Base-by-base conservation (phyloP, 1,140 invertebrate species). In the Orius laevigatus region DNA sequence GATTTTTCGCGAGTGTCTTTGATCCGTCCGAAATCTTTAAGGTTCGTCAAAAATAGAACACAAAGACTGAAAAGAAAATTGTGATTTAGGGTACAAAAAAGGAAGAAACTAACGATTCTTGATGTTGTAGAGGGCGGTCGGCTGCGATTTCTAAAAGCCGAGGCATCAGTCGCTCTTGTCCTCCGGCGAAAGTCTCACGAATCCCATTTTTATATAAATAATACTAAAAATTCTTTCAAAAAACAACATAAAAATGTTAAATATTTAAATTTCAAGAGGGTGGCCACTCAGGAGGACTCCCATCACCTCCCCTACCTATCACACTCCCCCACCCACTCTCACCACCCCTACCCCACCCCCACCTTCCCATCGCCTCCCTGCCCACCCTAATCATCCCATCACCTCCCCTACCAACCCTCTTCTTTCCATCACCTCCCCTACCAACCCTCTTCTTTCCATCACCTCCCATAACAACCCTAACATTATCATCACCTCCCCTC, bases 161-260 rank as follows among this genome's bases (percentile, higher is more conserved):
- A 16, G 86, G 81, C 12, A 88, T 69, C 42, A 92, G 63, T 78
- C 73, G 3, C 77, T 70, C 66, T 91, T 87, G 56, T 83, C 76
- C 10, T 78, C 75, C 33, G 75, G 64, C 31, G 79, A 71, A 53
- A 92, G 66, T 52, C 89, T 66, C 1, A 87, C 85, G 70, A 78
- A 94, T n/a, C 89, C 88, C 73, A 92, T 75, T 63, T 87, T 90
- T 36, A 94, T 82, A 60, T 93, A 95, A 58, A 93, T 88, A 45
- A 93, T 85, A 38, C 85, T 82, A 62, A 94, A 93, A 66, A 93
- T 94, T 79, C 91, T 67, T 18, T 77, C 73, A 53, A 58, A 53
- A 62, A 55, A 59, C 40, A 46, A 32, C 16, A 20, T 12, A 6
- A 12, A 18, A 46, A 45, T 19, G 18, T 18, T 35, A 14, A 39